These are phyloP conservation scores for Steinernema carpocapsae DNA, from an alignment of 2,888 invertebrate species.

Conservation along the genomic window DNA sequence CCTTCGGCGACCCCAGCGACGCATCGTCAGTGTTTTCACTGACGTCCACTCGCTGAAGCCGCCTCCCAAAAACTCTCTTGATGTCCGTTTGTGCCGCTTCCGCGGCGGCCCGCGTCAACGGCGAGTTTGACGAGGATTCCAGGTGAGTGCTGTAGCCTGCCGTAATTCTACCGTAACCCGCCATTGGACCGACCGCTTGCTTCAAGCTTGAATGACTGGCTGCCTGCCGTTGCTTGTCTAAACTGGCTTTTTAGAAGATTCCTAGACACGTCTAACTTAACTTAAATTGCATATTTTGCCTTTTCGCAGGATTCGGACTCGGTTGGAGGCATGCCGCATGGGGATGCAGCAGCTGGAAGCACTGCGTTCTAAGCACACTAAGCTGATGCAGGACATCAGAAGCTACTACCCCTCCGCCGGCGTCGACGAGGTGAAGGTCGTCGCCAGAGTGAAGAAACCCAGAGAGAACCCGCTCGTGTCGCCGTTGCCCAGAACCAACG, in stretches of 20 bases:
- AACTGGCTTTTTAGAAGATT: no score
- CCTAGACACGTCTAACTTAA: no score
- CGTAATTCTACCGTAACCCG: neutral
- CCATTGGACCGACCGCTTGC: no score
- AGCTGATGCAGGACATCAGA: conserved; percentile 37
- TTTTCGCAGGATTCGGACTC: conserved; percentile 22
- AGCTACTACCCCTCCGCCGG: conserved; percentile 9
- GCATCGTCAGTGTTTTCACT: conserved; percentile 31
- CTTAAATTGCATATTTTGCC: no score
- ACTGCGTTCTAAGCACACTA: conserved; percentile 38
- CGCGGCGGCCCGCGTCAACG: conserved; percentile 1
- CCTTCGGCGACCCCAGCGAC: conserved; percentile 11
- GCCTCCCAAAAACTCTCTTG: neutral
- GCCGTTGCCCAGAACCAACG: no score
- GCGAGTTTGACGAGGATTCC: conserved; percentile 15
- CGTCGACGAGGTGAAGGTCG: conserved; percentile 21
- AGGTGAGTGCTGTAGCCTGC: no score
- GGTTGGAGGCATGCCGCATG: conserved; percentile 37
- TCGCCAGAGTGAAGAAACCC: conserved; percentile 23
- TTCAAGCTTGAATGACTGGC: no score
- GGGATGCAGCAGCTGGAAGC: conserved; percentile 41
- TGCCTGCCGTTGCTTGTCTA: no score
- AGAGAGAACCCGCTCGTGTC: neutral
- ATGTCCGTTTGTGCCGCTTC: conserved; percentile 30
- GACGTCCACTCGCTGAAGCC: conserved; percentile 14